Percentiles rank a stretch among this genome's conserved stretches.
phyloP scores from a whole-genome alignment of 2,888 invertebrate genomes.

The Dynastes tityus region DNA sequence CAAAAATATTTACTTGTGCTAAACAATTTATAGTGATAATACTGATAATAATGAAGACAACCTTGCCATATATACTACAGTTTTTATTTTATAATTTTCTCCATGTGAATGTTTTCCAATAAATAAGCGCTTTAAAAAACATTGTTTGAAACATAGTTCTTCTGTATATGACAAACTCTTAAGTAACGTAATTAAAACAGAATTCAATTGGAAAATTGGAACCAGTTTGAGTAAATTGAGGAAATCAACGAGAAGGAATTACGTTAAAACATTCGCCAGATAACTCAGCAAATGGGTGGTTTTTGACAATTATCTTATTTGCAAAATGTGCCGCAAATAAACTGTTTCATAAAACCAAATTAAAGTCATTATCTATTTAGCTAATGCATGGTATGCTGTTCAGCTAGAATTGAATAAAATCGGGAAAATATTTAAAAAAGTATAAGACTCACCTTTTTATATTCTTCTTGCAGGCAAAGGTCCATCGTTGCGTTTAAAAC shows the following conservation, averaged over 20 bases:
- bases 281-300: slow-evolving; percentile 41
- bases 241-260: slow-evolving; percentile 34
- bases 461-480: background rate
- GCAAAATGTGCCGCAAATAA: slow-evolving; percentile 46
- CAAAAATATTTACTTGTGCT: background rate
- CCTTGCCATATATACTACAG: background rate
- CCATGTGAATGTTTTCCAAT: background rate
- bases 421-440: background rate
- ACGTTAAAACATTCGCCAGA: slow-evolving; percentile 38
- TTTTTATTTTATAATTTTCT: background rate
- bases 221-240: slow-evolving; percentile 45
- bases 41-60: too few species aligned
- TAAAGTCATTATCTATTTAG: slow-evolving; percentile 30
- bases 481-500: slow-evolving; percentile 10
- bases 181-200: slow-evolving; percentile 22
- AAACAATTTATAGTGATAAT: too few species aligned
- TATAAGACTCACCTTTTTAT: slow-evolving; percentile 19
- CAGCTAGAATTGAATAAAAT: slow-evolving; percentile 8
- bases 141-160: background rate
- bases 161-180: slow-evolving; percentile 10
- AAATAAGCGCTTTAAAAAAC: background rate
- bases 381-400: background rate
- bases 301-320: slow-evolving; percentile 49
- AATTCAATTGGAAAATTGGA: slow-evolving; percentile 42
- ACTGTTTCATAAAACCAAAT: slow-evolving; percentile 35